These are phyloP conservation scores for Parnassius mnemosyne DNA, from an alignment of 2,888 invertebrate species.

Conservation along the genomic window DNA sequence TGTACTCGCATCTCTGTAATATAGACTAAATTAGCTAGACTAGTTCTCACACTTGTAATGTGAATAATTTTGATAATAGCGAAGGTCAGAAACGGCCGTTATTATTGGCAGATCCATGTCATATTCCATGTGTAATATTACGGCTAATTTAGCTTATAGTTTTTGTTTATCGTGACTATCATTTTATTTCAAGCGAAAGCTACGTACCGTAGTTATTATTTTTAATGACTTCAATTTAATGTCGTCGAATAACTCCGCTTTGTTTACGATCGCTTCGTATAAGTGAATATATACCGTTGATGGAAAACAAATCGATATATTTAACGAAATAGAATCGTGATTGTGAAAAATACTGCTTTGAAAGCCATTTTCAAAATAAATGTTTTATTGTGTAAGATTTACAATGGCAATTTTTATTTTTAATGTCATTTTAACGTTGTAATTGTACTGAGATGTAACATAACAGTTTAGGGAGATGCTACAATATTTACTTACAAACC, in stretches of 20 bases:
- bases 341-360: conserved; percentile 35
- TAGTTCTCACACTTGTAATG: conserved; percentile 27
- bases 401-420: too few species aligned
- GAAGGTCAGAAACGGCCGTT: conserved; percentile 44
- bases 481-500: too few species aligned
- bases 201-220: conserved; percentile 59
- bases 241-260: conserved; percentile 17
- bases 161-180: conserved; percentile 59
- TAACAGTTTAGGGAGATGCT: too few species aligned
- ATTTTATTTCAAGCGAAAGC: conserved; percentile 51
- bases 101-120: conserved; percentile 45
- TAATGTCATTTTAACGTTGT: too few species aligned
- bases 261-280: conserved; percentile 20
- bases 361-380: too few species aligned
- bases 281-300: conserved; percentile 19
- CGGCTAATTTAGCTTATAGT: conserved; percentile 51
- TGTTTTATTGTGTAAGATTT: too few species aligned
- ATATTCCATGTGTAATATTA: conserved; percentile 42
- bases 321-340: conserved; percentile 48
- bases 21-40: neutral
- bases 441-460: too few species aligned
- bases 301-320: conserved; percentile 34
- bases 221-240: conserved; percentile 45
- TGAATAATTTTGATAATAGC: conserved; percentile 46
- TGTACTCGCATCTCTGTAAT: neutral